Evolutionary conservation across 2,888 invertebrate species (phyloP).

Genomic region (Eurois occulta): DNA sequence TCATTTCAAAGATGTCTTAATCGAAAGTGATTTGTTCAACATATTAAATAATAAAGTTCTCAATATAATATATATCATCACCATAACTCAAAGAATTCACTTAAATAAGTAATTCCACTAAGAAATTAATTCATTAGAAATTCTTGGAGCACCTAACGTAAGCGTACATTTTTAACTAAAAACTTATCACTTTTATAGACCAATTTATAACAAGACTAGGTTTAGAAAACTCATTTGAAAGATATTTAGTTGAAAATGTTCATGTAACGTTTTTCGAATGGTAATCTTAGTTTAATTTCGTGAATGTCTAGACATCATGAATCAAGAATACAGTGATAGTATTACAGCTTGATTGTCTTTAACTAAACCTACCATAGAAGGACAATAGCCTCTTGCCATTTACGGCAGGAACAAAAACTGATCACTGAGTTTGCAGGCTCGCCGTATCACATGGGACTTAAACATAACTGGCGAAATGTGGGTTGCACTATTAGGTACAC

Average conservation of each 20-base stretch:
- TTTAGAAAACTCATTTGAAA: slow-evolving; percentile 3
- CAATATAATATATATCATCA: neutral
- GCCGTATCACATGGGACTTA: no score
- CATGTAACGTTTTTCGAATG: slow-evolving; percentile 23
- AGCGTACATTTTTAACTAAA: neutral
- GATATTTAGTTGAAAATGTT: slow-evolving; percentile 6
- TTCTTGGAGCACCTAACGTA: neutral
- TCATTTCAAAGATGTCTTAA: neutral
- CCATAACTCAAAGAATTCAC: neutral
- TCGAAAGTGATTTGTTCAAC: neutral
- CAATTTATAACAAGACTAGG: slow-evolving; percentile 31
- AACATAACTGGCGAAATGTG: neutral
- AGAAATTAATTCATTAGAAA: slow-evolving; percentile 10
- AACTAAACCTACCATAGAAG: neutral
- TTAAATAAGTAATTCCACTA: neutral
- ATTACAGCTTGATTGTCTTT: neutral
- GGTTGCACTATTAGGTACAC: neutral
- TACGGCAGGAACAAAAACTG: no score
- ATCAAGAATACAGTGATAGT: slow-evolving; percentile 5
- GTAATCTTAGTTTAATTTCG: slow-evolving; percentile 15
- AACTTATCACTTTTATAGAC: slow-evolving; percentile 30
- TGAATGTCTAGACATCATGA: slow-evolving; percentile 33
- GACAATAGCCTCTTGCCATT: neutral
- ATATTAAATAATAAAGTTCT: neutral
- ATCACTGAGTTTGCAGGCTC: neutral